Base-by-base conservation (phyloP, 2,113 vertebrate species). In the Tragulus kanchil region DNA sequence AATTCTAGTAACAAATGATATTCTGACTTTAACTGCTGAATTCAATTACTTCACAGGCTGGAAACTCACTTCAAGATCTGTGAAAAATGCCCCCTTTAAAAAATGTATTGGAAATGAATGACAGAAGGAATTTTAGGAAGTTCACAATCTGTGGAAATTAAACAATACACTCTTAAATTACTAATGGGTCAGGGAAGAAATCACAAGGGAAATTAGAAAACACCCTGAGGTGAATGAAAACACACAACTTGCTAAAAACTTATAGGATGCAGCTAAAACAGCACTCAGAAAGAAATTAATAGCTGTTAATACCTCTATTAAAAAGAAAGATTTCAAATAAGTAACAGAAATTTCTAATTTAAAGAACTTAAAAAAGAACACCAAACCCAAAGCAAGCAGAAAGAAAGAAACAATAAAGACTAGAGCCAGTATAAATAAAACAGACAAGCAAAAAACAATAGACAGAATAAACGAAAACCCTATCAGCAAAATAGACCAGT, bases 1-100 rank as follows among this genome's bases (percentile, higher is more conserved):
- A 85, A 75, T 81, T 93, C 42, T 85, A 89, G 69, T 91, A 96
- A 79, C 42, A 69, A 95, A 64, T 59, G 81, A 73, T 59, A 92
- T 85, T 92, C 45, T 92, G 31, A 78, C 42, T 90, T 89, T 65
- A 88, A 81, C 81, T 86, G 69, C 19, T 58, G 19, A 90, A 83
- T 62, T 73, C 67, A 91, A 89, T 83, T 85, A 93, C 45, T 85
- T 78, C 64, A 71, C 9, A 90, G 17, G 10, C 23, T 79, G 56
- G 42, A 65, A 96, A 89, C 14, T 81, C 50, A 86, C 23, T 89
- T 92, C 31, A 62, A 92, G 64, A 75, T 1, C 71, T 83, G 65
- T 61, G 73, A 86, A 79, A 93, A 93, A 78, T 69, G 31, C 3
- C 21, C 48, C 21, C 15, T 71, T 81, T 11, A 75, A 85, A 86